Evolutionary conservation across 2,797 vertebrate genomes (phyloP).

Genomic region (Darevskia mixta): DNA sequence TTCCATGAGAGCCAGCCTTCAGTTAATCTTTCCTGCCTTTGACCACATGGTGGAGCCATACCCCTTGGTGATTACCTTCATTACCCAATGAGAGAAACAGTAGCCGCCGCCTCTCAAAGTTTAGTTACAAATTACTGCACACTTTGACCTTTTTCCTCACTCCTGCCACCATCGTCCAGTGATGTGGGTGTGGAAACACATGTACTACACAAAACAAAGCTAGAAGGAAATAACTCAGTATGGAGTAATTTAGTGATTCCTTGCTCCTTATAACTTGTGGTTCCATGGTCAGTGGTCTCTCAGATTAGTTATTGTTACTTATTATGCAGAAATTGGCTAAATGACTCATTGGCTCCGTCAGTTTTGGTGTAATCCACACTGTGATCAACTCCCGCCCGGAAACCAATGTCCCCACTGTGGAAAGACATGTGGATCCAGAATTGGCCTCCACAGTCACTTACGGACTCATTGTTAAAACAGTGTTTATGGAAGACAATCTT

Average conservation of each 20-base stretch:
- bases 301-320: constrained; percentile 9
- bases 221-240: not conserved
- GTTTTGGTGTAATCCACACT: not conserved
- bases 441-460: too few species aligned
- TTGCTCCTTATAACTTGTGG: too few species aligned
- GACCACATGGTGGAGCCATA: too few species aligned
- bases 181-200: not conserved
- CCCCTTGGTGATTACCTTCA: too few species aligned
- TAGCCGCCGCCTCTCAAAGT: not conserved
- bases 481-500: too few species aligned
- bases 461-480: too few species aligned
- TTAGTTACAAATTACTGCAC: not conserved
- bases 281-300: not conserved
- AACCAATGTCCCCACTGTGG: too few species aligned
- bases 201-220: not conserved
- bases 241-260: not conserved
- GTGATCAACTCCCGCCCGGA: too few species aligned
- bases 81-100: too few species aligned
- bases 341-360: not conserved
- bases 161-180: not conserved
- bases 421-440: too few species aligned
- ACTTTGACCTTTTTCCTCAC: not conserved
- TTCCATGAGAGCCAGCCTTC: too few species aligned
- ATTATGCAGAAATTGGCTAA: constrained; percentile 2
- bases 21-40: too few species aligned